phyloP scores from a whole-genome alignment of 1,140 invertebrate species.

The Drosophila parabipectinata region DNA sequence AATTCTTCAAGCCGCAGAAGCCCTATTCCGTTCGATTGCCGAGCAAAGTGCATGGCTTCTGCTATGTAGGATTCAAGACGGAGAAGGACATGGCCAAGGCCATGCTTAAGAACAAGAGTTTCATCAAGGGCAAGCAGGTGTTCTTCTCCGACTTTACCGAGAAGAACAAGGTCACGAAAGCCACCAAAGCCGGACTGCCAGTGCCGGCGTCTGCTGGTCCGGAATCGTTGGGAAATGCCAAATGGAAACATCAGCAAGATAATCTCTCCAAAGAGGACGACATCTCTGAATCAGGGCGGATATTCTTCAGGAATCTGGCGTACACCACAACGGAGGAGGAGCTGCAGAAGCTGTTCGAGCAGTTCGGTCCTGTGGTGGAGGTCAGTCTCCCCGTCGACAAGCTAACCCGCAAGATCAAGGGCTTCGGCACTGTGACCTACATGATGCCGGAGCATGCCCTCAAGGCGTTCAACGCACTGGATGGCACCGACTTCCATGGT shows the following conservation, averaged over 20 bases:
- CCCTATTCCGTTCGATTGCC: slow-evolving; percentile 92
- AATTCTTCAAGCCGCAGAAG: slow-evolving; percentile 93
- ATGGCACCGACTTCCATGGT: slow-evolving; percentile 95
- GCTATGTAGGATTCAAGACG: slow-evolving; percentile 94
- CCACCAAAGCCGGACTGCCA: slow-evolving; percentile 72
- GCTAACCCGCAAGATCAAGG: slow-evolving; percentile 93
- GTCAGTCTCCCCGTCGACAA: slow-evolving; percentile 95
- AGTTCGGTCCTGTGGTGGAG: slow-evolving; percentile 95
- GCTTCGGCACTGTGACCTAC: slow-evolving; percentile 97
- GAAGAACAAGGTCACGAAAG: slow-evolving; percentile 84
- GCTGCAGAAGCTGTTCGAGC: slow-evolving; percentile 92
- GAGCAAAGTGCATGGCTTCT: slow-evolving; percentile 91
- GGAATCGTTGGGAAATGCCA: slow-evolving; percentile 80
- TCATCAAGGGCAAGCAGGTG: slow-evolving; percentile 90
- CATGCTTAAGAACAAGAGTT: slow-evolving; percentile 93
- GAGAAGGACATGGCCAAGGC: slow-evolving; percentile 93
- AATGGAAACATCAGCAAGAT: slow-evolving; percentile 90
- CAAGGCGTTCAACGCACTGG: slow-evolving; percentile 93
- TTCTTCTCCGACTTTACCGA: slow-evolving; percentile 87
- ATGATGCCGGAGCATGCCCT: slow-evolving; percentile 98
- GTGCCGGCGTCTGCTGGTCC: not conserved
- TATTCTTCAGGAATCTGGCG: slow-evolving; percentile 97
- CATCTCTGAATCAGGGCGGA: slow-evolving; percentile 95
- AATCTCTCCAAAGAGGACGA: slow-evolving; percentile 90
- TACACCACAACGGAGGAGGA: slow-evolving; percentile 96